A percentile compares a stretch with the other conserved stretches of the same genome.
phyloP scores from a whole-genome alignment of 2,797 vertebrate species.

The Neosalanx taihuensis region DNA sequence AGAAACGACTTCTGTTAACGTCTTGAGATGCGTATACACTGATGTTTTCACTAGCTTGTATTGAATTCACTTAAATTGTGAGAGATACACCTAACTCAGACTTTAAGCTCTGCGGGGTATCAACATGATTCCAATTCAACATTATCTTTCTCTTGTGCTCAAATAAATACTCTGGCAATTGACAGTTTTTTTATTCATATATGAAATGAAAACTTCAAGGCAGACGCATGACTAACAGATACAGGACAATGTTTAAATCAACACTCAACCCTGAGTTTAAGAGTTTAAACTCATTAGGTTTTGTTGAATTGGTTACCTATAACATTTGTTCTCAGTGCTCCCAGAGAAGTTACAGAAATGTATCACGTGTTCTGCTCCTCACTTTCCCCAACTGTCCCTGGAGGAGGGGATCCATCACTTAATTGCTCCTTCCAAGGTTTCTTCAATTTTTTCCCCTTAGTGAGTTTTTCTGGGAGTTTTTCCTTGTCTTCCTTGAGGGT shows the following conservation, averaged over 20 bases:
- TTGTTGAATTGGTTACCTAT: too few relatives aligned
- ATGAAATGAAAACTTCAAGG: background rate
- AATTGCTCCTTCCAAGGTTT: too few relatives aligned
- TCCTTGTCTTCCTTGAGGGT: too few relatives aligned
- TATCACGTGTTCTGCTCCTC: too few relatives aligned
- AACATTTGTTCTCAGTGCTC: too few relatives aligned
- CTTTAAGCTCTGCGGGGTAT: slow-evolving; percentile 10
- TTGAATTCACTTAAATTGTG: slow-evolving; percentile 9
- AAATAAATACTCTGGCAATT: slow-evolving; percentile 5
- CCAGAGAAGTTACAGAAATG: too few relatives aligned
- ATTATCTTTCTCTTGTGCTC: background rate
- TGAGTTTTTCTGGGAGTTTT: too few relatives aligned
- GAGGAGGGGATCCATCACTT: too few relatives aligned
- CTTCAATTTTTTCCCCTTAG: too few relatives aligned
- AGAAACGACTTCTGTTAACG: background rate
- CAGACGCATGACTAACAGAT: background rate
- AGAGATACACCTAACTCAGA: background rate
- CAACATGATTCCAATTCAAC: slow-evolving; percentile 5
- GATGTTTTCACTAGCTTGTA: slow-evolving; percentile 22
- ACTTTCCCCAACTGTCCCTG: too few relatives aligned
- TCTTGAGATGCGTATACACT: slow-evolving; percentile 8
- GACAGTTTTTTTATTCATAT: slow-evolving; percentile 5
- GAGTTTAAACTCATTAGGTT: background rate
- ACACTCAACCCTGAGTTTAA: too few relatives aligned
- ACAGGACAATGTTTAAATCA: background rate